Evolutionary conservation across 2,888 invertebrate species (phyloP), one percentile per base, ranked within the genome.

Genomic region (Auanema freiburgensis): DNA sequence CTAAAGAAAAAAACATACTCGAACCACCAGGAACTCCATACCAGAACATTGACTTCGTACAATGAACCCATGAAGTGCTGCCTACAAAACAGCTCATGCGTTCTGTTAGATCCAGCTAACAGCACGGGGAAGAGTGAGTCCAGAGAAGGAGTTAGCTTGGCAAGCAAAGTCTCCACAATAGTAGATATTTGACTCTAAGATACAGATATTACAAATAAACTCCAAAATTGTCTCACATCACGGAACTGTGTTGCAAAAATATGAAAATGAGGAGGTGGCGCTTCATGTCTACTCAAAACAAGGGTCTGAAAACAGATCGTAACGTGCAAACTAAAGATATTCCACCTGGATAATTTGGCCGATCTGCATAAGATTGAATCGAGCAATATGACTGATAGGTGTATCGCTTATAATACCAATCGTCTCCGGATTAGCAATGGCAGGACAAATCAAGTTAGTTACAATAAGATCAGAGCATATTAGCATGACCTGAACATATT

Each of bases 391-490:
- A 49, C 92, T 92, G 60, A 97, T 91, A 8, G 93, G 92, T 1
- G 92, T 90, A 83, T 95, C 95, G 3, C 91, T 91, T 1, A 87
- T 86, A 59, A 97, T 91, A 16, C 95, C 96, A 85, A 93, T 91
- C 60, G 72, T 69, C 33, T 96, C 96, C 0, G 97, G 97, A 86
- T 93, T 93, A 55, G 94, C 91, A 59, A 98, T 92, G 0, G 95
- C 96, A 2, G 95, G 95, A 82, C 96, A 97, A 65, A 98, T 91
- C 84, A 95, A 93, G 84, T 91, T 89, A 11, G 92, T 92, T 84
- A 97, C 91, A 25, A 97, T 91, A 64, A 98, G 87, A 83, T 98
- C 96, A 0, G 92, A 92, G 83, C 93, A 92, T 77, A 96, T 63
- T 14, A 63, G 58, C n/a, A 25, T 24, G 10, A 52, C 55, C 60